Evolutionary conservation across 2,888 invertebrate genomes (phyloP).

Genomic region (Mallateleia sp.): DNA sequence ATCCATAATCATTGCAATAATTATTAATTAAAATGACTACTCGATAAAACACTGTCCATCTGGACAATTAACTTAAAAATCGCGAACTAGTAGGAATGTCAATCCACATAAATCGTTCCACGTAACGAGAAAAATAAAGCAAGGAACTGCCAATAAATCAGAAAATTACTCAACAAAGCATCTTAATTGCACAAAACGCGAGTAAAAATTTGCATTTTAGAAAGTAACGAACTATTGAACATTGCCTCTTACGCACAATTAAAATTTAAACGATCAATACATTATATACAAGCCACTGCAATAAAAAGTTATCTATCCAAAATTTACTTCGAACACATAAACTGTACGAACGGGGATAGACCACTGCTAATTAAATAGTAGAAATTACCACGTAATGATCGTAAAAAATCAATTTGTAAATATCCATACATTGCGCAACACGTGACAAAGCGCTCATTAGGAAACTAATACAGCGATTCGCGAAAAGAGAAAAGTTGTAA

Average conservation of each 20-base stretch:
- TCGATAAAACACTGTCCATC: too few relatives aligned
- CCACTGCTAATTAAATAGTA: neutral
- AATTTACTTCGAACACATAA: neutral
- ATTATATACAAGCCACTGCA: neutral
- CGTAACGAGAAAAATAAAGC: neutral
- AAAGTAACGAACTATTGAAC: conserved; percentile 55
- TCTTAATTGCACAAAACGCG: conserved; percentile 45
- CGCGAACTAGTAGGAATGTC: neutral
- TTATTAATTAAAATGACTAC: too few relatives aligned
- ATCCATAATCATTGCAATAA: too few relatives aligned
- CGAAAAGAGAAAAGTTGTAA: conserved; percentile 21
- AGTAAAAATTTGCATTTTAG: conserved; percentile 56
- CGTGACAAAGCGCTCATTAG: conserved; percentile 34
- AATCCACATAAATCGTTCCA: conserved; percentile 21
- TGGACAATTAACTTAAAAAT: neutral
- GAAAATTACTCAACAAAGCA: conserved; percentile 13
- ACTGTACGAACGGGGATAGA: neutral
- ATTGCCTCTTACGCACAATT: conserved; percentile 24
- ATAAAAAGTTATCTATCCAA: conserved; percentile 10
- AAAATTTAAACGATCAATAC: conserved; percentile 15
- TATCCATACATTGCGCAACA: neutral
- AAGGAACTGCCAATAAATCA: conserved; percentile 25
- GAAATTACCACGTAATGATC: neutral
- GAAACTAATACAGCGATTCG: conserved; percentile 11
- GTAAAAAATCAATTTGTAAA: neutral